Conservation (phyloP, 2,797 vertebrate genomes). For the Myripristis murdjan region DNA sequence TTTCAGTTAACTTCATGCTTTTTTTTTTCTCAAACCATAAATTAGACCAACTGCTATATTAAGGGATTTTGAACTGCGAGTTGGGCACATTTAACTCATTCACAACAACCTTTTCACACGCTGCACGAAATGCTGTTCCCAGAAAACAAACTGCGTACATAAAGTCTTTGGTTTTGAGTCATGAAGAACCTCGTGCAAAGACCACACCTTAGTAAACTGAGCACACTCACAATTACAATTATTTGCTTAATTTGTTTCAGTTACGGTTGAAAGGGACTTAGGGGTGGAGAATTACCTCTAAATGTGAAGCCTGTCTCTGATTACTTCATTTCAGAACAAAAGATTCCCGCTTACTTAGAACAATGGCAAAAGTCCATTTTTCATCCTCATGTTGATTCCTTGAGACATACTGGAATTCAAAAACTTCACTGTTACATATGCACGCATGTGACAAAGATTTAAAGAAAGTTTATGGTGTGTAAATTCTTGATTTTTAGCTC, state of each 20-base stretch:
- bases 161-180: conserved; percentile 16
- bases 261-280: neutral
- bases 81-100: neutral
- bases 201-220: neutral
- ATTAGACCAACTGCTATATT: conserved; percentile 20
- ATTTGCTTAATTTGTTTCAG: conserved; percentile 10
- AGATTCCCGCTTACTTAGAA: neutral
- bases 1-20: conserved; percentile 36
- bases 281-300: neutral
- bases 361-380: neutral
- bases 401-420: neutral
- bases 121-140: neutral
- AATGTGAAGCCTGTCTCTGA: neutral
- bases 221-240: conserved; percentile 7
- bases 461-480: neutral
- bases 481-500: neutral
- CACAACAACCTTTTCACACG: neutral
- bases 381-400: neutral
- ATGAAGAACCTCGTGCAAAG: conserved; percentile 4
- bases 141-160: conserved; percentile 4
- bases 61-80: conserved; percentile 3
- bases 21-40: conserved; percentile 51
- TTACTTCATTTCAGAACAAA: neutral
- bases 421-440: too few relatives aligned
- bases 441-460: neutral